Percentiles rank a stretch among this genome's conserved stretches.
Conservation (phyloP, 2,113 vertebrate species). For the Paradisaea rubra region DNA sequence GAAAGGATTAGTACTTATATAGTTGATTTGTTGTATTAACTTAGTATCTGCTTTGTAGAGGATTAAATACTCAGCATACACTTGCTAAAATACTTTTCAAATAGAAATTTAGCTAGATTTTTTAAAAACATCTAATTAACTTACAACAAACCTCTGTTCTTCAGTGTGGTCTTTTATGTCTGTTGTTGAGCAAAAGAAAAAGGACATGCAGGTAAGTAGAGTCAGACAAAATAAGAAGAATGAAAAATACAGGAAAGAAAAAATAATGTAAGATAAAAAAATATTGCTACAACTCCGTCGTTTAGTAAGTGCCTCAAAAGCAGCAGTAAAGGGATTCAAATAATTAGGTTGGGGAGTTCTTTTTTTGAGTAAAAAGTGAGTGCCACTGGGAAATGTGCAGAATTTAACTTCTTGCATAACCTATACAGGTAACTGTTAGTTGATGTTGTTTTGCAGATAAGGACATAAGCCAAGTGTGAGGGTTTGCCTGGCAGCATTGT, state of each 20-base stretch:
- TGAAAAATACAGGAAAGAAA: not conserved
- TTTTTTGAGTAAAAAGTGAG: not conserved
- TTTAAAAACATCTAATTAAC: not conserved
- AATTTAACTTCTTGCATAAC: not conserved
- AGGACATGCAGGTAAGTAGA: not conserved
- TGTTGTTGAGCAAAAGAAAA: not conserved
- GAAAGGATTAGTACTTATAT: not conserved
- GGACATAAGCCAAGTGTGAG: not conserved
- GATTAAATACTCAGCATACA: not conserved
- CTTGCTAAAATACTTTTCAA: conserved; percentile 37
- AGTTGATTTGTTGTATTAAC: not conserved
- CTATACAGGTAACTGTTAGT: not conserved
- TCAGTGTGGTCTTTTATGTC: not conserved
- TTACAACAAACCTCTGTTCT: not conserved
- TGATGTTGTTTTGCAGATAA: not conserved
- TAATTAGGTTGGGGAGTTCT: not conserved
- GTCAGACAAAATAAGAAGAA: not conserved
- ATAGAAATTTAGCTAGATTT: not conserved
- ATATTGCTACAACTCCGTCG: not conserved
- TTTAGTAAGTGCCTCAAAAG: not conserved
- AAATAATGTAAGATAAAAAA: not conserved
- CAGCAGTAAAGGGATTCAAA: not conserved
- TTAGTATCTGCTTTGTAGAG: not conserved
- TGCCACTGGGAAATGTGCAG: not conserved
- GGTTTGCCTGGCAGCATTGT: not conserved